Conservation (phyloP, 2,113 vertebrate species). For the Neopipo cinnamomea region DNA sequence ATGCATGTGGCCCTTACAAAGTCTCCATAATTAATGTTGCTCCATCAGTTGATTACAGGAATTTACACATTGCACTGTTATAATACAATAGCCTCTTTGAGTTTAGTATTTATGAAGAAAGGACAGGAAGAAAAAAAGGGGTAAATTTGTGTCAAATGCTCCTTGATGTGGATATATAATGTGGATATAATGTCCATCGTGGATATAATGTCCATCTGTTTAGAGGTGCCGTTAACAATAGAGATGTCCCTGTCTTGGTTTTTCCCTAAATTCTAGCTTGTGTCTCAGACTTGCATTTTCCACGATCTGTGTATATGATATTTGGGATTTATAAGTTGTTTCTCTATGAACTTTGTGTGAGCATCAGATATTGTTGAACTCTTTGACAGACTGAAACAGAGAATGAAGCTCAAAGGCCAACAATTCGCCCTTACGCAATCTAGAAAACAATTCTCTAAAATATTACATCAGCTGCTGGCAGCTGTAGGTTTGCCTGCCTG, state of each 20-base stretch:
- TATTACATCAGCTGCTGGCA: constrained; percentile 62
- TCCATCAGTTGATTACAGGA: constrained; percentile 24
- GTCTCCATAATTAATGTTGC: constrained; percentile 1
- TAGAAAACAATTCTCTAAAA: constrained; percentile 50
- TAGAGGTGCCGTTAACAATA: background rate
- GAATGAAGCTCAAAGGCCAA: background rate
- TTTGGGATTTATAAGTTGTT: constrained; percentile 3
- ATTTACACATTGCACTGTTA: background rate
- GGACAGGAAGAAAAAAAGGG: background rate
- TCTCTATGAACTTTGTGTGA: background rate
- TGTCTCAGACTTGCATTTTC: background rate
- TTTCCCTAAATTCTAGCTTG: background rate
- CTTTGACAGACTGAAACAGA: background rate
- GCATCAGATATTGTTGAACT: constrained; percentile 1
- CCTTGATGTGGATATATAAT: background rate
- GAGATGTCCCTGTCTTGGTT: background rate
- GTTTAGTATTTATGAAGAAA: background rate
- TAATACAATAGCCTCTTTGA: background rate
- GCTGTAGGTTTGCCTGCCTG: constrained; percentile 33
- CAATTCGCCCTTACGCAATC: constrained; percentile 14
- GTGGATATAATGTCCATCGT: background rate
- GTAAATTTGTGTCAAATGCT: background rate
- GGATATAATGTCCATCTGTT: background rate
- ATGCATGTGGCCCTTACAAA: background rate
- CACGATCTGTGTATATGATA: background rate